Conservation (phyloP, 2,113 vertebrate genomes). For the Rhadina sibilatrix region DNA sequence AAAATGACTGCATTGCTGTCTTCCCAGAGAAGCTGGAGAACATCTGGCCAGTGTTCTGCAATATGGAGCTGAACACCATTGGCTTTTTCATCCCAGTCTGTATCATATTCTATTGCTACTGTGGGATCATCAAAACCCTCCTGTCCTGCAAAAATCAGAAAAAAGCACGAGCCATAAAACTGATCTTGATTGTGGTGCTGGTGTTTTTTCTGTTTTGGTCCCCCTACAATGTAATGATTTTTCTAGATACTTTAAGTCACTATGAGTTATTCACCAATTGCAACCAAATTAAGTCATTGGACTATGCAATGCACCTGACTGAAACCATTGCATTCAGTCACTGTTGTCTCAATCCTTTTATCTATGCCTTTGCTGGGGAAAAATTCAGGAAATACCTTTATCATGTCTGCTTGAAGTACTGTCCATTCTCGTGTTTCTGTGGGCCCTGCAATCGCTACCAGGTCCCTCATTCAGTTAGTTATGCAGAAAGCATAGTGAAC, state of each 20-base stretch:
- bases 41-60: conserved; percentile 79
- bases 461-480: neutral
- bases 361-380: conserved; percentile 90
- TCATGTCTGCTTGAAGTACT: conserved; percentile 52
- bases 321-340: conserved; percentile 84
- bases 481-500: conserved; percentile 13
- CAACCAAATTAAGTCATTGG: neutral
- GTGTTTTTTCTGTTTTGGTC: conserved; percentile 89
- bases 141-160: conserved; percentile 81
- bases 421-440: conserved; percentile 49
- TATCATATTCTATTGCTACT: conserved; percentile 84
- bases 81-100: conserved; percentile 83
- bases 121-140: conserved; percentile 81
- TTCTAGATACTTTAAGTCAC: conserved; percentile 79
- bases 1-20: conserved; percentile 17
- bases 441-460: neutral
- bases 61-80: conserved; percentile 74
- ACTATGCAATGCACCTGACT: conserved; percentile 57
- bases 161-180: conserved; percentile 79
- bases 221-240: conserved; percentile 83
- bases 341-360: conserved; percentile 90
- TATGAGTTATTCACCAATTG: conserved; percentile 65
- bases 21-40: conserved; percentile 49
- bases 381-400: conserved; percentile 84
- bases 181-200: conserved; percentile 81